Base-by-base conservation (phyloP, 2,797 vertebrate genomes). In the Bradypus variegatus region DNA sequence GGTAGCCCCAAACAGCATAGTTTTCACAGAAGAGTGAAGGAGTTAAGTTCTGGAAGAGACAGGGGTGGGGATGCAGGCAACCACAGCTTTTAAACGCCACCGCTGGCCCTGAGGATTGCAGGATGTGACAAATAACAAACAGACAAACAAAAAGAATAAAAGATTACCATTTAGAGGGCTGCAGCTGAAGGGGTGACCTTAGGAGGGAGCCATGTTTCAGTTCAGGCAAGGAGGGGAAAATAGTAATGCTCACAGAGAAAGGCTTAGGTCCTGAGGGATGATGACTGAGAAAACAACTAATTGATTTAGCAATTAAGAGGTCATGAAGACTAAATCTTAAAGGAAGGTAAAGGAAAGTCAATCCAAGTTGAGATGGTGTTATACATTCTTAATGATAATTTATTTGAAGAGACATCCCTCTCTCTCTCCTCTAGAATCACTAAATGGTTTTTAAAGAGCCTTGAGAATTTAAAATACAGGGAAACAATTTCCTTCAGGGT, bases 341-440 rank as follows among this genome's bases (percentile, higher is more conserved):
- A 93, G 75, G 50, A 75, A 87, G 25, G 13, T 2, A 88, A 81
- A 81, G 8, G 27, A 94, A 94, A 91, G 79, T 90, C 90, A 94
- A 72, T 88, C 15, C 41, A 94, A 73, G 88, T 94, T 93, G 92
- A 93, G 86, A 75, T 31, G 50, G 14, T 87, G 14, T 69, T 92
- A 91, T 31, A 92, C 64, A 94, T 89, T 89, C 80, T 88, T 91
- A 93, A 90, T 82, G 78, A 65, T 67, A 89, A 88, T 92, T 91
- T 92, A 82, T 80, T 84, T 88, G 41, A 91, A 78, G 89, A 94
- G 65, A 48, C 41, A 87, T 48, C 67, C 67, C 48, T 55, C 9
- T 81, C 70, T 75, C 31, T 86, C 53, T 65, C n/a, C 65, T 69
- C 60, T 75, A 79, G 45, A 86, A 75, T 87, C 75, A 86, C 38